Conservation (phyloP, 2,797 vertebrate genomes). For the Phoxinus dragarum region DNA sequence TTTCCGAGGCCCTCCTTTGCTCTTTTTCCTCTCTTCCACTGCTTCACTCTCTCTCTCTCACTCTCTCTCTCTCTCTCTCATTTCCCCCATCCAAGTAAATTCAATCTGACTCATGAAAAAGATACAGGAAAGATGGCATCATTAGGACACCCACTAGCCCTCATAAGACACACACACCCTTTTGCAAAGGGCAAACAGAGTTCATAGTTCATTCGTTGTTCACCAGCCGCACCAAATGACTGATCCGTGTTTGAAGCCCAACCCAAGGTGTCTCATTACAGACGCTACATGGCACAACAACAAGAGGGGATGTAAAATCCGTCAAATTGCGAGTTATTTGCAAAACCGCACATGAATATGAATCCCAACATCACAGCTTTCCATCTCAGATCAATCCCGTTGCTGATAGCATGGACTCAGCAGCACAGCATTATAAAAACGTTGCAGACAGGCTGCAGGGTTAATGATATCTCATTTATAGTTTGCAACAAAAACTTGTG, state of each 20-base stretch:
- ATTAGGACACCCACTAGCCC: constrained; percentile 62
- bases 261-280: constrained; percentile 66
- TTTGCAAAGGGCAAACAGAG: constrained; percentile 74
- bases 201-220: constrained; percentile 84
- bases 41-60: neutral
- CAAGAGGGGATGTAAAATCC: constrained; percentile 22
- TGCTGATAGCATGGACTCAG: neutral
- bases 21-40: constrained; percentile 13
- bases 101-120: constrained; percentile 63
- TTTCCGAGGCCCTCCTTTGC: neutral
- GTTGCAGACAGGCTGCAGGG: constrained; percentile 27
- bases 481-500: constrained; percentile 17
- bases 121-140: constrained; percentile 66
- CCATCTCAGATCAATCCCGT: constrained; percentile 79
- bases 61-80: constrained; percentile 40
- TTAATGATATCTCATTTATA: constrained; percentile 34
- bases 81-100: constrained; percentile 62
- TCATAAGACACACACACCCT: constrained; percentile 50
- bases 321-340: constrained; percentile 19
- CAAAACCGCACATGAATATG: constrained; percentile 56
- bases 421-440: neutral
- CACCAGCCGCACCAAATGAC: constrained; percentile 67
- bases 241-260: constrained; percentile 67
- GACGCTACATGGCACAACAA: constrained; percentile 41
- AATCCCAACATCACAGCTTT: constrained; percentile 76